phyloP scores from a whole-genome alignment of 2,888 invertebrate genomes.

The Notodonta dromedarius region DNA sequence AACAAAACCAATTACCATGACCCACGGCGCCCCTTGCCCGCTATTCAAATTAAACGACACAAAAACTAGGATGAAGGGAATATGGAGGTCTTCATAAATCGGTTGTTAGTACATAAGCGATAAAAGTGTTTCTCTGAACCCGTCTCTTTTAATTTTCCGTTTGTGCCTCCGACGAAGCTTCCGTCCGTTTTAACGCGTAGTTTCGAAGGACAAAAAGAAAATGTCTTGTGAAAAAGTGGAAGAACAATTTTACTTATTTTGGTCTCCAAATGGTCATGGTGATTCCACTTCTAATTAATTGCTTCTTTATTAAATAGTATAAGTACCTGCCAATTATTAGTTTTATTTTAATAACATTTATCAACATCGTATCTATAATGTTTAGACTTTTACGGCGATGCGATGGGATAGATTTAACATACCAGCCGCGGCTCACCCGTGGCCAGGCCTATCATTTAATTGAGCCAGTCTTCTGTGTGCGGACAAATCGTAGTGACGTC shows the following conservation, averaged over 20 bases:
- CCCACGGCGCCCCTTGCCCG: slow-evolving; percentile 32
- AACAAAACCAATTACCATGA: slow-evolving; percentile 34
- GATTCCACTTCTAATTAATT: too few relatives aligned
- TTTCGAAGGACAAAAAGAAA: neutral
- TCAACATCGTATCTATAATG: too few relatives aligned
- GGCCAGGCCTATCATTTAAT: neutral
- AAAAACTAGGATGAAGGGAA: slow-evolving; percentile 7
- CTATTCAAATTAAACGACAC: slow-evolving; percentile 13
- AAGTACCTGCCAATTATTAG: too few relatives aligned
- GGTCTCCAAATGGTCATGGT: too few relatives aligned
- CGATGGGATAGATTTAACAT: slow-evolving; percentile 2
- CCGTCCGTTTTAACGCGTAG: slow-evolving; percentile 7
- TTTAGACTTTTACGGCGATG: too few relatives aligned
- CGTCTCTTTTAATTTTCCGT: slow-evolving; percentile 28
- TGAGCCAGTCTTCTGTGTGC: slow-evolving; percentile 7
- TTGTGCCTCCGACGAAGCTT: slow-evolving; percentile 6
- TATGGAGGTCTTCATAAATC: slow-evolving; percentile 33
- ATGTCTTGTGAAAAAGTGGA: too few relatives aligned
- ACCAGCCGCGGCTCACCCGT: neutral
- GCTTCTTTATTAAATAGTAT: too few relatives aligned
- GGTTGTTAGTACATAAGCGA: slow-evolving; percentile 44
- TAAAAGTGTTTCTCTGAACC: slow-evolving; percentile 24
- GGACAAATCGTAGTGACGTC: slow-evolving; percentile 54
- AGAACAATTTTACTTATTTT: too few relatives aligned
- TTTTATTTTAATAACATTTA: too few relatives aligned